Evolutionary conservation across 1,140 invertebrate species (phyloP).

Genomic region (Bacillus rossius): DNA sequence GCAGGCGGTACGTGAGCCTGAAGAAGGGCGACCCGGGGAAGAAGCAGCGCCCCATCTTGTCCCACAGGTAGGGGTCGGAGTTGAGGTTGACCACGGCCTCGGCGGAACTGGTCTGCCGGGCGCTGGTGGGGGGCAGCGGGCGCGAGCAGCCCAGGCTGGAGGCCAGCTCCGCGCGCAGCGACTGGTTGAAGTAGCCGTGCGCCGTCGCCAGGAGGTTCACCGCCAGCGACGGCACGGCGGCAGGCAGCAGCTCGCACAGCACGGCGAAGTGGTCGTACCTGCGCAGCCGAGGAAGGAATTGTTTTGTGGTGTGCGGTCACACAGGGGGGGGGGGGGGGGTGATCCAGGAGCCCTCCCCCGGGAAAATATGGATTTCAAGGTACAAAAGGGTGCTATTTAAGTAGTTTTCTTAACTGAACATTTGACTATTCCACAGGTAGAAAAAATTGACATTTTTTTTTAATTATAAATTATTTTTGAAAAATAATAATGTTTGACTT

Average conservation of each 20-base stretch:
- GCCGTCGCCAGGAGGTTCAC: constrained; percentile 53
- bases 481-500: no score
- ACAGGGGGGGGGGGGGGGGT: no score
- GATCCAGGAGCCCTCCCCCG: no score
- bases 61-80: constrained; percentile 52
- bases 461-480: no score
- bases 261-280: constrained; percentile 75
- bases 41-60: constrained; percentile 34
- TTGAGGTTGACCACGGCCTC: constrained; percentile 48
- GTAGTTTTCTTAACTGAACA: no score
- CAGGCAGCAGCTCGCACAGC: constrained; percentile 65
- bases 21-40: constrained; percentile 52
- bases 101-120: constrained; percentile 5
- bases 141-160: constrained; percentile 23
- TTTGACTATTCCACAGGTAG: no score
- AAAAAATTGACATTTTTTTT: no score
- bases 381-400: no score
- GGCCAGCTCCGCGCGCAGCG: constrained; percentile 33
- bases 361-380: no score
- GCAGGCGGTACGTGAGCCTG: constrained; percentile 49
- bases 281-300: constrained; percentile 12
- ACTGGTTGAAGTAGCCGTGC: constrained; percentile 56
- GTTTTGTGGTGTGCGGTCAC: no score
- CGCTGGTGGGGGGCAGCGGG: background rate
- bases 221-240: constrained; percentile 61